These are phyloP conservation scores for Sinella curviseta DNA, from an alignment of 1,140 invertebrate genomes.

Conservation along the genomic window DNA sequence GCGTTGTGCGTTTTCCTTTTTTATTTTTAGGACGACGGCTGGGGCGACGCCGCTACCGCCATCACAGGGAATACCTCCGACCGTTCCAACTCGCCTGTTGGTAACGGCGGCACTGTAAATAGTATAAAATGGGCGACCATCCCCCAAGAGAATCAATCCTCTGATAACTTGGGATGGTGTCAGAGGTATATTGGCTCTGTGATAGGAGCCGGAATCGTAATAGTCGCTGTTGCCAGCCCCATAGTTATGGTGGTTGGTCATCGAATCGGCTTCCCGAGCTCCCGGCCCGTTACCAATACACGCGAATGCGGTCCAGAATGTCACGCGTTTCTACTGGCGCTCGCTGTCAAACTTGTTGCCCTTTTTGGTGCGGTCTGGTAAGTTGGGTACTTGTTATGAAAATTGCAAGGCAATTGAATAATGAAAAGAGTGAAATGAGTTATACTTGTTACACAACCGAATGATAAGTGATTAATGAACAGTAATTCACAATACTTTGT, in stretches of 20 bases:
- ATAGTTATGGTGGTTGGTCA: slow-evolving; percentile 91
- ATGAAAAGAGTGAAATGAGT: too few species aligned
- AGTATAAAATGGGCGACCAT: slow-evolving; percentile 39
- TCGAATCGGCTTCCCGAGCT: slow-evolving; percentile 65
- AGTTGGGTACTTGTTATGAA: too few species aligned
- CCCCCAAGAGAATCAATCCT: slow-evolving; percentile 36
- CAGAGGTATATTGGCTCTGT: slow-evolving; percentile 47
- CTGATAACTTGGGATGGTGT: slow-evolving; percentile 44
- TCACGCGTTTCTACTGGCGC: slow-evolving; percentile 83
- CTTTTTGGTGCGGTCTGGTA: slow-evolving; percentile 91
- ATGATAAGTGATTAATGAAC: slow-evolving; percentile 58
- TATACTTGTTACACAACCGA: too few species aligned
- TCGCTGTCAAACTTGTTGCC: slow-evolving; percentile 88
- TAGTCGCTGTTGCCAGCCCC: slow-evolving; percentile 77
- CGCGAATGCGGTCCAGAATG: slow-evolving; percentile 76
- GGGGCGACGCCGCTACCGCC: slow-evolving; percentile 96
- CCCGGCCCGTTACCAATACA: slow-evolving; percentile 35
- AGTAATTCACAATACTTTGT: slow-evolving; percentile 47
- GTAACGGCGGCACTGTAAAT: slow-evolving; percentile 58
- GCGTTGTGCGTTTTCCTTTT: neutral
- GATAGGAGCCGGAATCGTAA: slow-evolving; percentile 51
- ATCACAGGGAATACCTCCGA: slow-evolving; percentile 96
- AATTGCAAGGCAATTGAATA: too few species aligned
- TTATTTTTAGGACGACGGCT: slow-evolving; percentile 83
- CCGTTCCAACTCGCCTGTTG: slow-evolving; percentile 88